Percentiles rank a stretch among this genome's conserved stretches.
These are phyloP conservation scores for Lucilia cuprina DNA, from an alignment of 1,140 invertebrate genomes.

Conservation along the genomic window DNA sequence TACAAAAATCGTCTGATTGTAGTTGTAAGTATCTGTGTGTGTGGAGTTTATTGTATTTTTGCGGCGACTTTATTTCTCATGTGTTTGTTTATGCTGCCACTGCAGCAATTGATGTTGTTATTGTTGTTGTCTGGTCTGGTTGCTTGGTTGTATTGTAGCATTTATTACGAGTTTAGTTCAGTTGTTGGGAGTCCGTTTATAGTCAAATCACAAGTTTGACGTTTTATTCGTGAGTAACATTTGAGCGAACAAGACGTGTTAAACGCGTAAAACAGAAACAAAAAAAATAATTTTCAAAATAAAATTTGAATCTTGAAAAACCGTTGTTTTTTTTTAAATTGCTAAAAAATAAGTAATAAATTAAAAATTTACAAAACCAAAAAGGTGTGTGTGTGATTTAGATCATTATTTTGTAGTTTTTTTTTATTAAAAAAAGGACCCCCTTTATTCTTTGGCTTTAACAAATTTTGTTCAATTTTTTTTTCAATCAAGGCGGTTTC, in stretches of 20 bases:
- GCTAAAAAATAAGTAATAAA: neutral
- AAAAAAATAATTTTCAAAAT: neutral
- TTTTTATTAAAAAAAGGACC: too few species aligned
- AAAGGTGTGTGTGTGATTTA: neutral
- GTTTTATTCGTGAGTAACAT: conserved; percentile 21
- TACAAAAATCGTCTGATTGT: neutral
- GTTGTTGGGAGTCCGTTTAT: conserved; percentile 23
- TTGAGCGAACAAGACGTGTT: conserved; percentile 6
- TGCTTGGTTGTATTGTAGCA: neutral
- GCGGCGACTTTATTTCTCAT: neutral
- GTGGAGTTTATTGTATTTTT: neutral
- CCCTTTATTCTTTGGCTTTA: too few species aligned
- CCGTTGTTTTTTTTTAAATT: neutral
- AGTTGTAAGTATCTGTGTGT: neutral
- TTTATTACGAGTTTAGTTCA: neutral
- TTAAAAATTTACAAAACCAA: neutral
- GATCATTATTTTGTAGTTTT: neutral
- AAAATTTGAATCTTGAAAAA: neutral
- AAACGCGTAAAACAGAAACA: neutral
- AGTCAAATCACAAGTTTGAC: conserved; percentile 23
- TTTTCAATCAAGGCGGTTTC: too few species aligned
- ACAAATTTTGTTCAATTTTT: too few species aligned
- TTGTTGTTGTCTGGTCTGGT: neutral
- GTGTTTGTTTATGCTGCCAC: neutral
- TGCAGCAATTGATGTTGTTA: neutral